Conservation (phyloP, 1,140 invertebrate species). For the Drosophila elegans region DNA sequence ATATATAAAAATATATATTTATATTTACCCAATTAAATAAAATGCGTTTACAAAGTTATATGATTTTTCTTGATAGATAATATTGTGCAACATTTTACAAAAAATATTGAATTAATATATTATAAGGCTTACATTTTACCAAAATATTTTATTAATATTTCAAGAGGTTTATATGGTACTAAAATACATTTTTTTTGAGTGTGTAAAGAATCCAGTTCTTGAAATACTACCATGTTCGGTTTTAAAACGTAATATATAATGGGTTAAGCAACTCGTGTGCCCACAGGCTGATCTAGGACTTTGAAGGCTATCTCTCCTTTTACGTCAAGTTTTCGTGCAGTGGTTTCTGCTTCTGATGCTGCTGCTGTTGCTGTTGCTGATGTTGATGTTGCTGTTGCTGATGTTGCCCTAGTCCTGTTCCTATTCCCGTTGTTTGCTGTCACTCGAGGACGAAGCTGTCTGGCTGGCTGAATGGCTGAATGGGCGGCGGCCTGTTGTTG, state of each 20-base stretch:
- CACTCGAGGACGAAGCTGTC: slow-evolving; percentile 28
- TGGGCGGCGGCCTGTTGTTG: slow-evolving; percentile 21
- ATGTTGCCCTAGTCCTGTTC: slow-evolving; percentile 1
- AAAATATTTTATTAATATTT: no score
- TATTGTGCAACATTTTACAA: no score
- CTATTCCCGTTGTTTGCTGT: slow-evolving; percentile 37
- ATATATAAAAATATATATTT: no score
- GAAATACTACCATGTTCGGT: no score
- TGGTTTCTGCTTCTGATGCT: slow-evolving; percentile 19
- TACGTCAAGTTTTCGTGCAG: slow-evolving; percentile 14
- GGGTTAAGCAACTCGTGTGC: slow-evolving; percentile 35
- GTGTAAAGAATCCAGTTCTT: no score
- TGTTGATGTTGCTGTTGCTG: slow-evolving; percentile 4
- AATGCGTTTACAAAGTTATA: no score
- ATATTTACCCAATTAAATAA: no score
- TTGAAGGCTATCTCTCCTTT: slow-evolving; percentile 10
- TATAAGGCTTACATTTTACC: no score
- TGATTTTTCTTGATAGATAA: no score
- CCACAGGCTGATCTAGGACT: slow-evolving; percentile 25
- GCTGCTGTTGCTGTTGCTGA: slow-evolving; percentile 9
- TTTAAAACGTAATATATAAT: background rate
- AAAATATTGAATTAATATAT: no score
- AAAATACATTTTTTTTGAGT: no score
- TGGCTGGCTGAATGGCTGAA: slow-evolving; percentile 17
- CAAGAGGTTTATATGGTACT: no score